Evolutionary conservation across 2,888 invertebrate species (phyloP).

Genomic region (Geophilus truncorum): DNA sequence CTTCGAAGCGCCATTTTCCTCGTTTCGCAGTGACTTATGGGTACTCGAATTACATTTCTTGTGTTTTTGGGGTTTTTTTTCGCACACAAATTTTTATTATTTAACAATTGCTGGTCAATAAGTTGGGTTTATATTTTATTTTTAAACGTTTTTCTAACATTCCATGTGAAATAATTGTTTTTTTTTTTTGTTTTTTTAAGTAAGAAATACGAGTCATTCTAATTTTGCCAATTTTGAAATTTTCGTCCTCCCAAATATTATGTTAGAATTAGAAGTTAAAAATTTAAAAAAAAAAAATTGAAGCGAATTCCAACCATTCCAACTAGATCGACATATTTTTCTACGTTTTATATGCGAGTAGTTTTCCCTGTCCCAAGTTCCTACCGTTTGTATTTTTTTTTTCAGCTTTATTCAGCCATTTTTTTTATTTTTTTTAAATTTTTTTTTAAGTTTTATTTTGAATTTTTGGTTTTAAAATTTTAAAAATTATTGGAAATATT

Average conservation of each 20-base stretch:
- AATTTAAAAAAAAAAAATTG: no score
- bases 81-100: neutral
- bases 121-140: neutral
- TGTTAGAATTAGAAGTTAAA: neutral
- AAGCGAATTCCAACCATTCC: neutral
- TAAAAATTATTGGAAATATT: neutral
- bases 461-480: no score
- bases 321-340: neutral
- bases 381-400: neutral
- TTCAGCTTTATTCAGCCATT: no score
- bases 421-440: neutral
- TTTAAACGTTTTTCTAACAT: neutral
- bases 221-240: neutral
- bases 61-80: neutral
- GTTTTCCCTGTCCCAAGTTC: neutral
- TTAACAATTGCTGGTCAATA: neutral
- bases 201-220: neutral
- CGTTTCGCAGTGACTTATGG: neutral
- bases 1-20: no score
- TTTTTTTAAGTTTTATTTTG: neutral
- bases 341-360: neutral
- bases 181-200: no score
- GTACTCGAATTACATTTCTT: neutral
- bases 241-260: neutral
- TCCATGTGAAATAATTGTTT: neutral